Percentiles rank a stretch among this genome's conserved stretches.
Conservation (phyloP, 2,888 invertebrate genomes). For the Lasius fuliginosus region DNA sequence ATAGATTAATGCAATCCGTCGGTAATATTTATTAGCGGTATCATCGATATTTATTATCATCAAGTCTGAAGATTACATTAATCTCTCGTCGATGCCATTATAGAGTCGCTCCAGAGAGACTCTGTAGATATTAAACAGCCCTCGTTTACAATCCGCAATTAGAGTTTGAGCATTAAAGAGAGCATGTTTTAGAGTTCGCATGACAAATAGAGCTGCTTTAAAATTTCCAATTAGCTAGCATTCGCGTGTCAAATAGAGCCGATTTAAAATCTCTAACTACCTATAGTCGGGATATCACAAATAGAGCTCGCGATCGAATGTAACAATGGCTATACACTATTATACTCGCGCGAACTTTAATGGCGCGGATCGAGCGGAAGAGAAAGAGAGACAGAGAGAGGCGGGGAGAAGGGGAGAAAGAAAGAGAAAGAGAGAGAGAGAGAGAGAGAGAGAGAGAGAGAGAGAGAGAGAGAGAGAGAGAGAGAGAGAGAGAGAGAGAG, state of each 20-base stretch:
- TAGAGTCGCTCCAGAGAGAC: not conserved
- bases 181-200: not conserved
- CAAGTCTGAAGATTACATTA: slow-evolving; percentile 20
- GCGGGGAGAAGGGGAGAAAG: not conserved
- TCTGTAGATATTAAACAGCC: not conserved
- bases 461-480: not conserved
- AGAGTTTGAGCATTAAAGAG: not conserved
- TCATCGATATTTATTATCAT: slow-evolving; percentile 45
- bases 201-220: not conserved
- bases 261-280: slow-evolving; percentile 6
- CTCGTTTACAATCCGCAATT: not conserved
- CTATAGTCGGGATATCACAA: slow-evolving; percentile 7
- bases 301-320: slow-evolving; percentile 32
- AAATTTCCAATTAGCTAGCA: slow-evolving; percentile 11
- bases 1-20: slow-evolving; percentile 44
- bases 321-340: slow-evolving; percentile 46
- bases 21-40: slow-evolving; percentile 43
- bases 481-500: not conserved
- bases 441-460: slow-evolving; percentile 25
- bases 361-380: slow-evolving; percentile 50
- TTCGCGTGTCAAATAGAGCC: slow-evolving; percentile 5
- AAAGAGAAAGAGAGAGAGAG: not conserved
- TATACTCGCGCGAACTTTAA: slow-evolving; percentile 58
- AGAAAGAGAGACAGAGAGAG: not conserved
- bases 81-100: slow-evolving; percentile 22